phyloP scores from a whole-genome alignment of 2,797 vertebrate species.

The Acipenser ruthenus region DNA sequence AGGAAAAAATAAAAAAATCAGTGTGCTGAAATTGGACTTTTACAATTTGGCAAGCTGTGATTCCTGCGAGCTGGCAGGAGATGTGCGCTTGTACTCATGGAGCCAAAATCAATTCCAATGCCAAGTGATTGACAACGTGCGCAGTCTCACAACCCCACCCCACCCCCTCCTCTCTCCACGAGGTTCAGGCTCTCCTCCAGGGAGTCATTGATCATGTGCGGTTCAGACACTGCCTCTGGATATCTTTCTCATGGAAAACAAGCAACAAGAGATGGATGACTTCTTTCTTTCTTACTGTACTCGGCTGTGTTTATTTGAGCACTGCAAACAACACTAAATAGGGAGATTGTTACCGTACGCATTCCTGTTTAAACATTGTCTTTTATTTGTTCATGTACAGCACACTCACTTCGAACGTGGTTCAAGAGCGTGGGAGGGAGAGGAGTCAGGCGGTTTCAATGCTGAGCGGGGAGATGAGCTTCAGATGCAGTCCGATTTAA shows the following conservation, averaged over 20 bases:
- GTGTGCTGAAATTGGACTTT: slow-evolving; percentile 23
- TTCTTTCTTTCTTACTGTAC: no score
- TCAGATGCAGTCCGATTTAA: no score
- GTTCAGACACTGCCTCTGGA: neutral
- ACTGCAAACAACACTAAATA: no score
- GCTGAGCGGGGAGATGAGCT: no score
- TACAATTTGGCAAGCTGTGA: slow-evolving; percentile 33
- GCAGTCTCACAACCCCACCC: slow-evolving; percentile 24
- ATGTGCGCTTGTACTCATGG: slow-evolving; percentile 27
- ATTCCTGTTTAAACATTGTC: no score
- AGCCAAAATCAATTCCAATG: slow-evolving; percentile 35
- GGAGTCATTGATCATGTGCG: slow-evolving; percentile 16
- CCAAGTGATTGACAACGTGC: slow-evolving; percentile 32
- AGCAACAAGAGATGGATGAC: no score
- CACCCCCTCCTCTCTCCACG: neutral
- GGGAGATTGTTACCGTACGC: no score
- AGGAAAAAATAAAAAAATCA: slow-evolving; percentile 23
- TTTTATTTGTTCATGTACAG: no score
- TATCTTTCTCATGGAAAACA: neutral
- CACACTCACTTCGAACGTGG: no score
- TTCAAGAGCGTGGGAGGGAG: no score
- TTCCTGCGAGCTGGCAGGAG: slow-evolving; percentile 20
- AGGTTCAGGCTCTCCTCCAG: slow-evolving; percentile 8
- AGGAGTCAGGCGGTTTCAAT: no score
- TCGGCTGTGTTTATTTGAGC: no score